These are phyloP conservation scores for Brachionus manjavacas DNA, from an alignment of 1,140 invertebrate species.

Conservation along the genomic window DNA sequence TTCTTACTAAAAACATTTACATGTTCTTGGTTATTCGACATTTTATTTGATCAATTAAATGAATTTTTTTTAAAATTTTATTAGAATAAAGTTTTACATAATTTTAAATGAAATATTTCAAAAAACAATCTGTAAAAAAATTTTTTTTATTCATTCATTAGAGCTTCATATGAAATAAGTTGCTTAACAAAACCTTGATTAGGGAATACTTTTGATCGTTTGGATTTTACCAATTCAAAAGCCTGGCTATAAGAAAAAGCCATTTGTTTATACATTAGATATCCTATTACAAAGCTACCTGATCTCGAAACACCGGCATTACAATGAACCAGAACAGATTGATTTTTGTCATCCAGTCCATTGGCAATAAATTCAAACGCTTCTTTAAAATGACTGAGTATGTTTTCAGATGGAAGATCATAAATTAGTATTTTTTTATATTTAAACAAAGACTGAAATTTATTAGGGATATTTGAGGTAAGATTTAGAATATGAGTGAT, in stretches of 20 bases:
- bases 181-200: constrained; percentile 46
- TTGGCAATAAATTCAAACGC: not conserved
- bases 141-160: not conserved
- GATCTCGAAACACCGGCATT: constrained; percentile 53
- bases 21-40: not conserved
- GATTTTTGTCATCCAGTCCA: not conserved
- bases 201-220: constrained; percentile 43
- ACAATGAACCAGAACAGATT: constrained; percentile 52
- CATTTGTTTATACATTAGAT: constrained; percentile 47
- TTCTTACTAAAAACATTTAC: constrained; percentile 39
- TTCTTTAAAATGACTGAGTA: not conserved
- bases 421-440: constrained; percentile 23
- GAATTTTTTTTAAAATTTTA: not conserved
- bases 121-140: not conserved
- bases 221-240: constrained; percentile 43
- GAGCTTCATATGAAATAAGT: constrained; percentile 30
- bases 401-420: not conserved
- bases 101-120: constrained; percentile 36
- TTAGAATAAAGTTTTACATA: not conserved
- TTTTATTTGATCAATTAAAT: not conserved
- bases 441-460: not conserved
- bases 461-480: not conserved
- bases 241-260: constrained; percentile 36
- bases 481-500: constrained; percentile 17
- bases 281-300: constrained; percentile 51